Evolutionary conservation across 2,113 vertebrate species (phyloP), one percentile per base, ranked within the genome.

Genomic region (Gadus macrocephalus): DNA sequence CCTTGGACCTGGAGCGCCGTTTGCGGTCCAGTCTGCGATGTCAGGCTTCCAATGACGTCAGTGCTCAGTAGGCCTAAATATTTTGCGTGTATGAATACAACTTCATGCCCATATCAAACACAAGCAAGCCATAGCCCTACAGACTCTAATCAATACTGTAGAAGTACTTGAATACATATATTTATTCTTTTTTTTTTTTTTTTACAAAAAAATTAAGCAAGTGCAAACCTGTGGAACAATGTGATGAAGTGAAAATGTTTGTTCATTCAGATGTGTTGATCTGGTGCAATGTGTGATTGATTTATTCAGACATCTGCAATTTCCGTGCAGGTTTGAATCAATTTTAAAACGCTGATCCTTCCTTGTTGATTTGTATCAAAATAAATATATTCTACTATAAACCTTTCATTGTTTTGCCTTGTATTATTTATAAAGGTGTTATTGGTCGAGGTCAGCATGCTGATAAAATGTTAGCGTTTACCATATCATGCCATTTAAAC

Each of bases 151-250:
- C 20, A 69, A 68, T 71, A 19, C 42, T 75, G 64, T 74, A 74
- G 63, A 69, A 73, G 76, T 82, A 56, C 74, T 19, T 22, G n/a
- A n/a, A 16, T 58, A 17, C 55, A 66, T 62, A 75, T 62, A 64
- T 19, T 27, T 58, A 35, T 68, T 35, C 27, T 17, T 27, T 71
- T 69, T 72, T 59, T 31, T 31, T 31, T 35, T 35, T 4, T 35
- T 35, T 35, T 70, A 67, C 73, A 67, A 71, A 68, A 78, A 84
- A 88, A 49, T 8, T 8, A 42, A 42, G 73, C 73, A 92, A 91
- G 92, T 91, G 90, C 91, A 91, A 92, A 87, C 71, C 62, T 87
- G 78, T 89, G 82, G 80, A 83, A 79, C 75, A 69, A 62, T 60
- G 63, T 71, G 60, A 79, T 70, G 80, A 53, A 62, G 53, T 87